phyloP scores from a whole-genome alignment of 2,888 invertebrate genomes.

The Heliconius cydno region DNA sequence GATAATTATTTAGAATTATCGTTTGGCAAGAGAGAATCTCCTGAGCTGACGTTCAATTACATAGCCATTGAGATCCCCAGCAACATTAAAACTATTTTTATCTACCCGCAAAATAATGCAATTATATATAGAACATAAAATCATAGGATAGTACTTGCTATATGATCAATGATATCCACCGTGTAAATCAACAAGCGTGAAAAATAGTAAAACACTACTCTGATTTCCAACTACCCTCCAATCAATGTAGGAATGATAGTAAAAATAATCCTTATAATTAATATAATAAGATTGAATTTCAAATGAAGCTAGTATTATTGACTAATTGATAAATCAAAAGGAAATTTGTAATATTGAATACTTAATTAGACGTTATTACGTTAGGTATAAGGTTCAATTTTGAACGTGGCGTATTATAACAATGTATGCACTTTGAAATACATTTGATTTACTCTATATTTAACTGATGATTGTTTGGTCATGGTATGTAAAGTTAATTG shows the following conservation, averaged over 20 bases:
- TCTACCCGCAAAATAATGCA: neutral
- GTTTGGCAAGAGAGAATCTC: too few relatives aligned
- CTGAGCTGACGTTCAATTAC: too few relatives aligned
- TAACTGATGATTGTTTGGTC: constrained; percentile 42
- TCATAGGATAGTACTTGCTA: neutral
- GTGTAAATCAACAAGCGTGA: constrained; percentile 41
- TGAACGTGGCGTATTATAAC: constrained; percentile 4
- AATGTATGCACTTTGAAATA: constrained; percentile 31
- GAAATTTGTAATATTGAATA: neutral
- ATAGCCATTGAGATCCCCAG: neutral
- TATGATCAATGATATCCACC: constrained; percentile 27
- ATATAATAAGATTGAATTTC: neutral
- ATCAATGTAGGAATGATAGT: neutral
- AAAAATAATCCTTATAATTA: neutral
- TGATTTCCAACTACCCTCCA: constrained; percentile 30
- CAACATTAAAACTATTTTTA: neutral
- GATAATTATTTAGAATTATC: too few relatives aligned
- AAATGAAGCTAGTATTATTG: constrained; percentile 6
- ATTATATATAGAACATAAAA: neutral
- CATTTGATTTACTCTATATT: constrained; percentile 33
- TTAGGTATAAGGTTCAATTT: neutral
- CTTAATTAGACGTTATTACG: neutral
- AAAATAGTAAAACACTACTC: constrained; percentile 39
- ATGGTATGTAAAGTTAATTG: constrained; percentile 34
- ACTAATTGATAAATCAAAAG: constrained; percentile 31